A percentile compares a stretch with the other conserved stretches of the same genome.
These are phyloP conservation scores for Seriola rivoliana DNA, from an alignment of 2,113 vertebrate species.

Conservation along the genomic window DNA sequence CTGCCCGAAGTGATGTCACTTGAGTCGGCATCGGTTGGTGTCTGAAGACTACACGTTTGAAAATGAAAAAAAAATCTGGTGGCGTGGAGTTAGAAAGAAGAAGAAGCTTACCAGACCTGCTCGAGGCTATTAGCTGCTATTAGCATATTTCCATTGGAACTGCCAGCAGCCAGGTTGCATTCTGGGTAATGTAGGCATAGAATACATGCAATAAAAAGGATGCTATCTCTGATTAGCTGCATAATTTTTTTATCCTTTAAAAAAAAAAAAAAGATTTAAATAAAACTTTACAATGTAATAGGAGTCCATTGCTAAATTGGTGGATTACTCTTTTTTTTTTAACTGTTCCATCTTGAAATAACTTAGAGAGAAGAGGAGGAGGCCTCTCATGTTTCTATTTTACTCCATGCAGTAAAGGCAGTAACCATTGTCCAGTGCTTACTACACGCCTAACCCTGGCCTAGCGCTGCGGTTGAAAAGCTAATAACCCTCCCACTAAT, in stretches of 20 bases:
- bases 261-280: too few relatives aligned
- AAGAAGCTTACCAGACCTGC: neutral
- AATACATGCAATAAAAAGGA: neutral
- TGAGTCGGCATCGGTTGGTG: neutral
- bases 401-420: constrained; percentile 4
- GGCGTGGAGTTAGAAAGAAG: neutral
- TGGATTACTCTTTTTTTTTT: neutral
- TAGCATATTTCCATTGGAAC: neutral
- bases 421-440: constrained; percentile 4
- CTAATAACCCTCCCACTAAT: constrained; percentile 46
- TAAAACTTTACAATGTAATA: neutral
- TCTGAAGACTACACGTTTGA: neutral
- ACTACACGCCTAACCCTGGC: constrained; percentile 7
- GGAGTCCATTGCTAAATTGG: too few relatives aligned
- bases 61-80: neutral
- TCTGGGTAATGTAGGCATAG: neutral
- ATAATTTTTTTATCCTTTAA: neutral
- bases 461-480: constrained; percentile 17
- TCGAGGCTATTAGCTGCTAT: neutral
- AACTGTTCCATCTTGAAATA: neutral
- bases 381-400: constrained; percentile 25
- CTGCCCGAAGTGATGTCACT: neutral
- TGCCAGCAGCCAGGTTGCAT: neutral
- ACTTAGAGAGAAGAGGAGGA: neutral
- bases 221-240: neutral